Evolutionary conservation across 2,113 vertebrate species (phyloP), one percentile per base, ranked within the genome.

Genomic region (Odontophorus gujanensis): DNA sequence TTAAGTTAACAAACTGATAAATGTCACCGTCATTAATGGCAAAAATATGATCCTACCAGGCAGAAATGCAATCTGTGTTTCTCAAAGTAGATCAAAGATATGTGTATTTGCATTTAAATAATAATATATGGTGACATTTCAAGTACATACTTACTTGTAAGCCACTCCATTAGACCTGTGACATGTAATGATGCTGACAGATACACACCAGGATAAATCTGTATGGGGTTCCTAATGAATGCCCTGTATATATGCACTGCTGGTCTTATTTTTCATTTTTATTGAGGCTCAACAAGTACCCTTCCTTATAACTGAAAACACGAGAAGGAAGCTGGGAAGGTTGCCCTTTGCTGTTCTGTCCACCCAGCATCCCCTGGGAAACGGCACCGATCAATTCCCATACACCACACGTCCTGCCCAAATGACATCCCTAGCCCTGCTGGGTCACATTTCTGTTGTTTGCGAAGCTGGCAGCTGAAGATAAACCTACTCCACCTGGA

Each of bases 391-490:
- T 36, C n/a, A 36, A 28, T 21, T 77, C 38, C 34, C 1, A 1
- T 18, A 42, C 0, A 0, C 24, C 24, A 16, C 19, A 30, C 2
- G 0, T 36, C 68, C 43, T 32, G 81, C 58, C 45, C 51, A 38
- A 55, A 48, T 9, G 58, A 55, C 22, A 13, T 13, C 34, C 15
- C 34, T 48, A 62, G 26, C 19, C 38, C 18, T 57, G 11, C 10
- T 17, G 48, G 22, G 36, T 55, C 43, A 34, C 28, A 14, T 40
- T 78, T 34, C 66, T 40, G 6, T 4, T 68, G 47, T 34, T 45
- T 3, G 1, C 51, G 57, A 45, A 80, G 48, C 47, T 57, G 11
- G 50, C 12, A 10, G 25, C 34, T 50, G 34, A 84, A 36, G 20
- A 32, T 4, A 62, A 20, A 34, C 19, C 18, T 48, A 6, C 59